Evolutionary conservation across 1,140 invertebrate species (phyloP).

Genomic region (Ectropis grisescens): DNA sequence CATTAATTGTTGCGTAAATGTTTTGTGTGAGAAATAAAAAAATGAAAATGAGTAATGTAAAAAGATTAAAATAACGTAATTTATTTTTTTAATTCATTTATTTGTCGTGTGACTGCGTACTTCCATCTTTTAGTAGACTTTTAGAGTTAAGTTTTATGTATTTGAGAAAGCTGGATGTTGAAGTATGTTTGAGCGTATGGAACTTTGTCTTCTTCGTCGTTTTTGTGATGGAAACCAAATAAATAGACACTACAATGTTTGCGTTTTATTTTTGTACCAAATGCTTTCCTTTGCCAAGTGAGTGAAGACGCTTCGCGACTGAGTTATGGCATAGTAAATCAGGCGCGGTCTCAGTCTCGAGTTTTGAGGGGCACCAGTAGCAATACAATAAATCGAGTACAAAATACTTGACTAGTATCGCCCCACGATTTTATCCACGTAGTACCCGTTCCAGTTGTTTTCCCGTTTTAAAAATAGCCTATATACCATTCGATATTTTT

Average conservation of each 20-base stretch:
- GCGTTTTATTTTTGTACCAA: slow-evolving; percentile 16
- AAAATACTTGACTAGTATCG: no score
- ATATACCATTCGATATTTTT: no score
- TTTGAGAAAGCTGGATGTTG: slow-evolving; percentile 12
- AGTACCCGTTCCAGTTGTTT: no score
- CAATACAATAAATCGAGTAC: no score
- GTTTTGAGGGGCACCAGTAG: no score
- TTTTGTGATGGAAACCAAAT: slow-evolving; percentile 57
- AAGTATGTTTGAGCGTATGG: slow-evolving; percentile 22
- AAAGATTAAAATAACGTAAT: slow-evolving; percentile 12
- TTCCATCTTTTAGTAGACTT: slow-evolving; percentile 2
- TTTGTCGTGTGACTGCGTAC: slow-evolving; percentile 10
- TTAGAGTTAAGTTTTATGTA: slow-evolving; percentile 25
- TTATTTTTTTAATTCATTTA: slow-evolving; percentile 12
- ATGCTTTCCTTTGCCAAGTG: no score
- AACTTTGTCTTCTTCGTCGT: slow-evolving; percentile 25
- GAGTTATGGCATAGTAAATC: no score
- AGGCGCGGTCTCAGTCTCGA: no score
- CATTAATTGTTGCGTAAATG: no score
- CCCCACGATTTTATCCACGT: no score
- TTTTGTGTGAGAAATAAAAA: slow-evolving; percentile 1
- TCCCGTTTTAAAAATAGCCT: no score
- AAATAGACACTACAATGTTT: slow-evolving; percentile 30
- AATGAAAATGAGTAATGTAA: slow-evolving; percentile 2
- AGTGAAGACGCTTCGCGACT: no score